Evolutionary conservation across 2,888 invertebrate genomes (phyloP), one percentile per base, ranked within the genome.

Genomic region (Catocala sponsa): DNA sequence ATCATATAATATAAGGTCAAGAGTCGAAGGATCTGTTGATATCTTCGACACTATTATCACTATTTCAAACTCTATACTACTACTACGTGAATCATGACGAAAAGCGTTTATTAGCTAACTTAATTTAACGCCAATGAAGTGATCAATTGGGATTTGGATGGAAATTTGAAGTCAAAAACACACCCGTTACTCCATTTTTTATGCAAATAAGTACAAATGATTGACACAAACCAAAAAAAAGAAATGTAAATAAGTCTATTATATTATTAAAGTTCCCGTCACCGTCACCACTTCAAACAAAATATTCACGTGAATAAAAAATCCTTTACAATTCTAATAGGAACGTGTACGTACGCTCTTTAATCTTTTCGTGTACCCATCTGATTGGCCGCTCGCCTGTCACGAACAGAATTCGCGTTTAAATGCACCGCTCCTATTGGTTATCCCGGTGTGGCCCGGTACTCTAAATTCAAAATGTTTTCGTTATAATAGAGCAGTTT

Each of bases 341-440:
- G 86, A 89, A 80, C 82, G 80, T 76, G 81, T 79, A 78, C 75
- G 81, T 79, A 78, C 75, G 71, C 78, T 80, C 78, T 91, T 87
- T 91, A 91, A 92, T 91, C 91, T 90, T 83, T 82, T 78, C 79
- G 72, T 70, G 76, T 81, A 82, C 83, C 83, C 84, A 92, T 92
- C 92, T 91, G 91, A 92, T 94, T 93, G 91, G 93, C 83, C 82
- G 83, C 85, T 80, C 83, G 80, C 87, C 91, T 93, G 94, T 94
- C 94, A 93, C 79, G 83, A 85, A 82, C 94, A 94, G 90, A 87
- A 84, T 82, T 84, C 84, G 82, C 82, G 89, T 91, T 88, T 89
- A 89, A 90, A 91, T 90, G 88, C 90, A 89, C 81, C 83, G 82
- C 83, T 82, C 83, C 82, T 85, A 91, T 91, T 91, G 90, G 91